Evolutionary conservation across 2,113 vertebrate genomes (phyloP).

Genomic region (Grus americana): DNA sequence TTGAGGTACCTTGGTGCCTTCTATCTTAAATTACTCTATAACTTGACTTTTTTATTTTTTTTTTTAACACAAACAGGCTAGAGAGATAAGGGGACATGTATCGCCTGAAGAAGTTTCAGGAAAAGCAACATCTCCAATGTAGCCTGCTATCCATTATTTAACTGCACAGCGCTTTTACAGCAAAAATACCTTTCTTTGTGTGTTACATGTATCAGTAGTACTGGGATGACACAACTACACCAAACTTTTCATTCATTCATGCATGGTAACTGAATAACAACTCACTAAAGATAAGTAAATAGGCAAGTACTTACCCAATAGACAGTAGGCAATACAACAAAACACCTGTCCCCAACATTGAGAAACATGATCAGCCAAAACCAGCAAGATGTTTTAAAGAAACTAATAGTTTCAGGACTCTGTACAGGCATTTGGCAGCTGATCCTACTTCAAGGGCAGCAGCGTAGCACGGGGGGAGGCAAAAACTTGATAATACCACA

Average conservation of each 20-base stretch:
- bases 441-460: not conserved
- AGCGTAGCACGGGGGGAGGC: fast-evolving
- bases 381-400: not conserved
- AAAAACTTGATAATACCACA: not conserved
- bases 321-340: not conserved
- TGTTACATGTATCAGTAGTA: not conserved
- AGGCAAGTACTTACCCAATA: not conserved
- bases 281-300: not conserved
- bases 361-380: not conserved
- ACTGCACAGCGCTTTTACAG: not conserved
- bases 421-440: not conserved
- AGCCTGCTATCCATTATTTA: not conserved
- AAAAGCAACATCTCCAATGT: not conserved
- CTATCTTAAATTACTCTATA: not conserved
- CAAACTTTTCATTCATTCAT: not conserved
- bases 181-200: not conserved
- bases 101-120: not conserved
- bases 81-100: not conserved
- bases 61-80: not conserved
- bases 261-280: not conserved
- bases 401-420: not conserved
- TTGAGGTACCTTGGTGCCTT: not conserved
- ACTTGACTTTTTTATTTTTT: not conserved
- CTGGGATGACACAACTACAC: not conserved
- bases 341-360: not conserved